Evolutionary conservation across 2,113 vertebrate species (phyloP), one percentile per base, ranked within the genome.

Genomic region (Gymnobelideus leadbeateri): DNA sequence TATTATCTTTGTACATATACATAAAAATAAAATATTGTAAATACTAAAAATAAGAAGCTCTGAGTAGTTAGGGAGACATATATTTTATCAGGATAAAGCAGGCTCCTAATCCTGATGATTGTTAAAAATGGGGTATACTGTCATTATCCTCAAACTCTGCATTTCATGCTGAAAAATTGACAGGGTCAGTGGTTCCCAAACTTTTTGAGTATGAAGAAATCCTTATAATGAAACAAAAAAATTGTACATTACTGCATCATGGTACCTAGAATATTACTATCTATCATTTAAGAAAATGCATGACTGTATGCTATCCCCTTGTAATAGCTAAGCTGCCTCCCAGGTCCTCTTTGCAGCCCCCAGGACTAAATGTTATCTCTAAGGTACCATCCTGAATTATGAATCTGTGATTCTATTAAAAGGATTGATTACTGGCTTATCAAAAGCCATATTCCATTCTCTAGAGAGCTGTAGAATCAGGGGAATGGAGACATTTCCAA

Each of bases 401-500:
- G 95, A 91, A 93, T 92, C n/a, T 91, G 52, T 92, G 93, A 91
- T 55, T 93, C 92, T 52, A 61, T 84, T 37, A 93, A 94, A 94
- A 84, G 3, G 49, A 95, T 93, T 94, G 11, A 25, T 92, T 93
- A 92, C 53, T 51, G 14, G 37, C 43, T 46, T 49, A 77, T 95
- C 93, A 61, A 93, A 96, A 92, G 61, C 37, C 54, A 46, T 19
- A 54, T 47, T 92, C 54, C 51, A 89, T 94, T 95, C 37, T 94
- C 51, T 94, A 91, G 51, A 37, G 52, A 84, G 68, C 68, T 84
- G n/a, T 84, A 84, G n/a, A 84, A 84, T 84, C 68, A 84, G 68
- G 68, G n/a, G n/a, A 23, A 21, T 84, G n/a, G 68, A 43, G 68
- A 84, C n/a, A 43, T 84, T 84, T 84, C 43, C 37, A 84, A 84